Conservation (phyloP, 64 coral and sea anemone species). For the Actinia tenebrosa region DNA sequence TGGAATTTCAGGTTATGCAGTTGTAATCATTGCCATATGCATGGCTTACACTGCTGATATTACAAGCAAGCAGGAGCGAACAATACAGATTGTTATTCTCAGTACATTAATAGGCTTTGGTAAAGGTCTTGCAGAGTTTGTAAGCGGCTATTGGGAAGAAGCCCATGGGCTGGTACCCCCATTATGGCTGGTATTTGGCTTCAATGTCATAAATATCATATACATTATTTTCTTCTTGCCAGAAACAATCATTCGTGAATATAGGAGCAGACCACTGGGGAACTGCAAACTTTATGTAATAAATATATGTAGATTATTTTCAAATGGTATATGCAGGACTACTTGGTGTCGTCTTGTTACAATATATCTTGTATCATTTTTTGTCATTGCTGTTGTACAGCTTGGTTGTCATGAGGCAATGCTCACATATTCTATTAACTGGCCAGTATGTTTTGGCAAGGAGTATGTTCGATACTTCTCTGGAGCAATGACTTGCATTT, state of each 20-base stretch:
- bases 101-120: constrained; percentile 18
- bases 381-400: background rate
- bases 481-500: background rate
- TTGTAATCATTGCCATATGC: constrained; percentile 5
- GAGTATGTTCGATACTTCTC: background rate
- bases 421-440: constrained; percentile 21
- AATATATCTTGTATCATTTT: background rate
- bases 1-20: constrained; percentile 3
- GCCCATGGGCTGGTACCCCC: background rate
- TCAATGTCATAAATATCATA: constrained; percentile 4
- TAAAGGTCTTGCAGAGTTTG: constrained; percentile 23
- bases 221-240: background rate
- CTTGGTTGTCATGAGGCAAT: background rate
- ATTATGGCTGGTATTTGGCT: constrained; percentile 19
- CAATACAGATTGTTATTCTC: constrained; percentile 7
- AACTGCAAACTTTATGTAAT: background rate
- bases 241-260: background rate
- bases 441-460: constrained; percentile 19
- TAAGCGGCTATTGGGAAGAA: constrained; percentile 16
- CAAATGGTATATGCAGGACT: constrained; percentile 13
- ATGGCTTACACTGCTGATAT: constrained; percentile 27
- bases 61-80: constrained; percentile 25
- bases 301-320: constrained; percentile 15
- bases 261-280: background rate
- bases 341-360: constrained; percentile 10